Base-by-base conservation (phyloP, 1,140 invertebrate genomes). In the Sinonovacula constricta region DNA sequence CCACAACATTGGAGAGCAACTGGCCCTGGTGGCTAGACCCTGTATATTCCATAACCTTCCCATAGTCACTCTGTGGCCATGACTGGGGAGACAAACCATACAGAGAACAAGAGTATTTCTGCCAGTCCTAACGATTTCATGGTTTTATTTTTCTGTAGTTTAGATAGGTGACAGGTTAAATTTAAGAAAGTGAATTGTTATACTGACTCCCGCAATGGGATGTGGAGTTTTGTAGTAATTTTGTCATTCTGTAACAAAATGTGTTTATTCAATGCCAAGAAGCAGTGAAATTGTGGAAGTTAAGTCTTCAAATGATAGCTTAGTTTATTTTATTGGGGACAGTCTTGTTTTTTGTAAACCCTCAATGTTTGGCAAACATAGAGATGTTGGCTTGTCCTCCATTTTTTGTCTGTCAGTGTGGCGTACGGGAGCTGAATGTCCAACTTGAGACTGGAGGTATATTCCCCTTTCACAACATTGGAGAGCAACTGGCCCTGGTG, bases 1-100 rank as follows among this genome's bases (percentile, higher is more conserved):
- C 72, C 72, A 76, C 72, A 54, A 76, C 72, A 76, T 76, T 76
- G 72, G 30, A 76, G 72, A 76, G 30, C 24, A 76, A 76, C 63
- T 66, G 51, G 62, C 33, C 26, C 12, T 36, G 63, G 39, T n/a
- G 14, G 72, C 72, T 76, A 66, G 72, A 66, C 53, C 71, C 72
- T 76, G 72, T 76, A 76, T 76, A 76, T 76, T 76, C 72, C 72
- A 76, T 65, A 66, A 76, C 72, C 59, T 76, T 76, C 72, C 62
- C 53, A 76, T 45, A 76, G 72, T 65, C 59, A 36, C 72, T 76
- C 34, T 65, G 60, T 57, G 59, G 56, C 72, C 30, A 28, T 39
- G 72, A 76, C 67, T 70, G 67, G 67, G 72, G 53, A 76, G 72
- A 76, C n/a, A 66, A 76, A 54, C 72, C 72, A 76, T 76, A 76